phyloP scores from a whole-genome alignment of 2,113 vertebrate species.

The Benitochromis conjunctus region DNA sequence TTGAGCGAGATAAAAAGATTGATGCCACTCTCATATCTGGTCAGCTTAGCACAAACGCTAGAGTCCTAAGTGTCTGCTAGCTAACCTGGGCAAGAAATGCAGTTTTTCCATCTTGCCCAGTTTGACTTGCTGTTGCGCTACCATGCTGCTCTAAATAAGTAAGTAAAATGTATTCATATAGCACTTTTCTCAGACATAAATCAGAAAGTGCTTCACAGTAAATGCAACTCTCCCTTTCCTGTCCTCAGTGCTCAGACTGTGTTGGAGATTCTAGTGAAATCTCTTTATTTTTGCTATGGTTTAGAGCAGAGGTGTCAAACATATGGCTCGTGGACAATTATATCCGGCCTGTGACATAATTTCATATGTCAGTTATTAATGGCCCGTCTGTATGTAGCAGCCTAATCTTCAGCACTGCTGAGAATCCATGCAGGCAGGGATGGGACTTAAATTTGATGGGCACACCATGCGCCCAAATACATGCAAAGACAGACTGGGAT shows the following conservation, averaged over 20 bases:
- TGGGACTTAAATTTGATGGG: neutral
- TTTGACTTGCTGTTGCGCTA: neutral
- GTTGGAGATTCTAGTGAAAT: neutral
- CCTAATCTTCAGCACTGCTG: neutral
- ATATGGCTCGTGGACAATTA: neutral
- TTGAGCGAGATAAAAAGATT: neutral
- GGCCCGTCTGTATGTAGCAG: neutral
- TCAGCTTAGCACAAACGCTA: neutral
- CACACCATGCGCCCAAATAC: neutral
- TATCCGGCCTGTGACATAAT: neutral
- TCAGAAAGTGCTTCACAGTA: neutral
- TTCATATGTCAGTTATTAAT: neutral
- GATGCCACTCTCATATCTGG: neutral
- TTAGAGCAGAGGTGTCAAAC: neutral
- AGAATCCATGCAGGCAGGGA: neutral
- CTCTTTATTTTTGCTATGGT: neutral
- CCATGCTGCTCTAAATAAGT: too few species aligned
- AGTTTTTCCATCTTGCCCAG: neutral
- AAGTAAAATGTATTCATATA: rapidly evolving
- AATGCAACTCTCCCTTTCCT: neutral
- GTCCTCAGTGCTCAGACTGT: rapidly evolving
- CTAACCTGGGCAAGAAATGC: neutral
- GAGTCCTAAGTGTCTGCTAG: neutral
- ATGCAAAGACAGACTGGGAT: neutral
- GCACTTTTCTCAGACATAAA: neutral